Evolutionary conservation across 2,113 vertebrate genomes (phyloP), one percentile per base, ranked within the genome.

Genomic region (Scomber japonicus): DNA sequence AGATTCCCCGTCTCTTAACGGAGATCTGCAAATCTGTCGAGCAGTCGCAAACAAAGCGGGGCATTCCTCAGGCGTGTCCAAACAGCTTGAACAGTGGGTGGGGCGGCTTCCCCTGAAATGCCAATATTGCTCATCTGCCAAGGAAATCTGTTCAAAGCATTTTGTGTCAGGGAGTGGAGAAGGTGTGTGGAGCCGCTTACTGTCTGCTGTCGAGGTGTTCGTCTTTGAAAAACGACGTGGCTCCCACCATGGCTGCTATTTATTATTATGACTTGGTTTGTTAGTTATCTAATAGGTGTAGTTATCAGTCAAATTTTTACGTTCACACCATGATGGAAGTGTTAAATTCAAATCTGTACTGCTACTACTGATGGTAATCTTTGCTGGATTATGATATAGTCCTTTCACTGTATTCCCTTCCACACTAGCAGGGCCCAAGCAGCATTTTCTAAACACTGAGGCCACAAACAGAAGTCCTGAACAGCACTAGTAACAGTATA

Each of bases 1-100:
- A 40, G 68, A 15, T 11, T 40, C 9, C 31, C 30, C 4, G 35
- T 64, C 3, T 55, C 45, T 68, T 31, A 50, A 11, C 59, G 7
- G 4, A 53, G 27, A 35, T 60, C 48, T 53, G 17, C 49, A 35
- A 13, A 55, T 64, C 16, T 70, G 49, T 13, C 45, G 63, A 62
- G 71, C 40, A 17, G 19, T 61, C 50, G 10, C 62, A 62, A 74
- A 84, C 46, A 71, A 54, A 82, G 56, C 49, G 17, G 72, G 83
- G 86, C 84, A 91, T 90, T 92, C 89, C 83, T 91, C 68, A 46
- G 65, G 56, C 93, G 76, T 71, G 91, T 60, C 78, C 70, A 14
- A 63, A 87, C 87, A 76, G 62, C 8, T 5, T 35, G 17, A 70
- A 3, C 10, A 3, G 12, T 24, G 82, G 90, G 85, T 45, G 88